Base-by-base conservation (phyloP, 2,113 vertebrate species). In the Pseudopipra pipra region DNA sequence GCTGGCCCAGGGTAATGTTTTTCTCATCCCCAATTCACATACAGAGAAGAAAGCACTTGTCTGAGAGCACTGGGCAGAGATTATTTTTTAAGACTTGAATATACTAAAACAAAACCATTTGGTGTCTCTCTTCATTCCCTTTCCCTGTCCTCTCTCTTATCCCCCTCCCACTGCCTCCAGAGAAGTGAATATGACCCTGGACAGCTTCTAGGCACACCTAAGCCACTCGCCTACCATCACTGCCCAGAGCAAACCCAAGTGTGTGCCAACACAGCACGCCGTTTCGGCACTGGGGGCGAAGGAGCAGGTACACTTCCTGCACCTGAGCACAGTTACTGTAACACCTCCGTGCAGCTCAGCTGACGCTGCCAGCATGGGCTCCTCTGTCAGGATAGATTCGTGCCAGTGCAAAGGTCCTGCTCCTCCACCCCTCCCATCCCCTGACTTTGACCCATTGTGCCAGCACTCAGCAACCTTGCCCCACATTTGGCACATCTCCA, bases 361-460 rank as follows among this genome's bases (percentile, higher is more conserved):
- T 65, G 58, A 56, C 61, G 41, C 78, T 72, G 56, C 33, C 5
- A 4, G 62, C 49, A 28, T 43, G 3, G 0, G 41, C 55, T 85
- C 47, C 67, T 31, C 22, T 0, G 1, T 30, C 1, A 0, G 9
- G 35, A 79, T 3, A 11, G 1, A 30, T 37, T 55, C 4, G 0
- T 43, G 59, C 18, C 0, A 0, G 93, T 76, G 65, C 95, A 95
- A 96, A 96, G 85, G 80, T 95, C 83, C 71, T 28, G 24, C 52
- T 91, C 46, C 84, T 61, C 80, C 27, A 6, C 78, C 65, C 71
- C 85, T 94, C 92, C 92, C 85, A 77, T 28, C 24, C 62, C 52
- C 66, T 83, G 84, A 89, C 90, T 91, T 89, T 90, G 85, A 90
- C 87, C 89, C 35, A 4, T 37, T 9, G 1, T 30, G 44, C 59